Percentiles rank a stretch among this genome's conserved stretches.
Conservation (phyloP, 2,888 invertebrate species). For the Morpho deidamia region DNA sequence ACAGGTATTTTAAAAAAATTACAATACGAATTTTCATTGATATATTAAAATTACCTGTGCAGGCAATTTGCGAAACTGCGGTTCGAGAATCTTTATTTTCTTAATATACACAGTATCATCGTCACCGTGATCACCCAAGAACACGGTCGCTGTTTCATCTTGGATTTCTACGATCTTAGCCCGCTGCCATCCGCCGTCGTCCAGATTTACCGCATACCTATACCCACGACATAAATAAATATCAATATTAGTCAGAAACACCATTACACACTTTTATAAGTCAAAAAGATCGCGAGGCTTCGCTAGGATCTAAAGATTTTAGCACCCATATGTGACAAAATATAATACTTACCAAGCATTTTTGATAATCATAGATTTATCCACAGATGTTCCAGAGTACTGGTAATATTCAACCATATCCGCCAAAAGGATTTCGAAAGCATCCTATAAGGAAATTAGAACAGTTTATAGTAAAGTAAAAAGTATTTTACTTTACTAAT, state of each 20-base stretch:
- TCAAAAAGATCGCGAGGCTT: no score
- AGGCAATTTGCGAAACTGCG: slow-evolving; percentile 81
- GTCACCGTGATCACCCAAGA: slow-evolving; percentile 88
- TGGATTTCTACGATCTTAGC: slow-evolving; percentile 77
- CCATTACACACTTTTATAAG: no score
- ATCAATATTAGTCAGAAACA: no score
- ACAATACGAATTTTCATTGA: no score
- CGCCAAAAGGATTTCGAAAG: slow-evolving; percentile 66
- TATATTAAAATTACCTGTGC: slow-evolving; percentile 76
- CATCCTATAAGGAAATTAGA: slow-evolving; percentile 43
- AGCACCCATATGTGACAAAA: no score
- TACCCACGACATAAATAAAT: neutral
- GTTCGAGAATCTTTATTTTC: slow-evolving; percentile 79
- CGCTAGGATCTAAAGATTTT: no score
- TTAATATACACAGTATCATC: slow-evolving; percentile 75
- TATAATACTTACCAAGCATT: slow-evolving; percentile 57
- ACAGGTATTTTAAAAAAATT: no score
- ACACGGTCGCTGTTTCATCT: slow-evolving; percentile 74
- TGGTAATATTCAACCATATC: slow-evolving; percentile 72
- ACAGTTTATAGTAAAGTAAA: no score
- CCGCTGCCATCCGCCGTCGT: slow-evolving; percentile 71
- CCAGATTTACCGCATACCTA: slow-evolving; percentile 67
- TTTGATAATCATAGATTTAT: slow-evolving; percentile 60
- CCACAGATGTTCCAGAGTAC: slow-evolving; percentile 56
- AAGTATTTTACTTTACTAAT: neutral